phyloP scores from a whole-genome alignment of 2,113 vertebrate species.

The Protobothrops flavoviridis region DNA sequence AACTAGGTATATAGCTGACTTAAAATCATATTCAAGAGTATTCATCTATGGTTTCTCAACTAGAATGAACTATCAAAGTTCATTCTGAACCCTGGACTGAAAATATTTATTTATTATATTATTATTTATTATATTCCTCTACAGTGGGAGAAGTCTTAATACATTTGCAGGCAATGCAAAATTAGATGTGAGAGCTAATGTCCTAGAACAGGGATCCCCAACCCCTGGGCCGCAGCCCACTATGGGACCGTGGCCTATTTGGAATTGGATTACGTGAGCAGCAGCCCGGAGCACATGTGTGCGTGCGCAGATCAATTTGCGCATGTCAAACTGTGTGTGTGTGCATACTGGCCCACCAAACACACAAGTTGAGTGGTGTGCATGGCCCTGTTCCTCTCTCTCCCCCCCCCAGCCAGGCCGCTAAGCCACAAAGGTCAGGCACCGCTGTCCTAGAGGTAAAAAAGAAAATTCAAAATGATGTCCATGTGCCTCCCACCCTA shows the following conservation, averaged over 20 bases:
- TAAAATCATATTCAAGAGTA: background rate
- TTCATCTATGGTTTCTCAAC: background rate
- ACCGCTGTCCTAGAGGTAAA: background rate
- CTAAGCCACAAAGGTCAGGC: background rate
- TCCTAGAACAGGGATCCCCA: background rate
- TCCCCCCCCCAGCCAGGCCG: background rate
- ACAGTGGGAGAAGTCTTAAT: background rate
- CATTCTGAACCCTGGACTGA: background rate
- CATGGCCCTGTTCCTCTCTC: background rate
- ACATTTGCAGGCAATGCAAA: background rate
- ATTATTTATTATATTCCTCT: background rate
- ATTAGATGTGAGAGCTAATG: background rate
- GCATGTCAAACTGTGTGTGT: background rate
- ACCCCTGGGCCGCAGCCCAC: background rate
- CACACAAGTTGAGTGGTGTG: background rate
- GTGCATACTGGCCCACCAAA: background rate
- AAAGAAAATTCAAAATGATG: background rate
- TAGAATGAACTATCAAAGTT: background rate
- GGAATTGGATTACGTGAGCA: background rate
- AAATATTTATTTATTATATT: background rate
- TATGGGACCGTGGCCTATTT: background rate
- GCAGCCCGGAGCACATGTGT: fast-evolving
- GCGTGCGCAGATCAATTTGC: background rate
- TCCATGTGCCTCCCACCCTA: background rate
- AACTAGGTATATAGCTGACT: background rate